Evolutionary conservation across 2,888 invertebrate genomes (phyloP).

Genomic region (Podotricha telesiphe): DNA sequence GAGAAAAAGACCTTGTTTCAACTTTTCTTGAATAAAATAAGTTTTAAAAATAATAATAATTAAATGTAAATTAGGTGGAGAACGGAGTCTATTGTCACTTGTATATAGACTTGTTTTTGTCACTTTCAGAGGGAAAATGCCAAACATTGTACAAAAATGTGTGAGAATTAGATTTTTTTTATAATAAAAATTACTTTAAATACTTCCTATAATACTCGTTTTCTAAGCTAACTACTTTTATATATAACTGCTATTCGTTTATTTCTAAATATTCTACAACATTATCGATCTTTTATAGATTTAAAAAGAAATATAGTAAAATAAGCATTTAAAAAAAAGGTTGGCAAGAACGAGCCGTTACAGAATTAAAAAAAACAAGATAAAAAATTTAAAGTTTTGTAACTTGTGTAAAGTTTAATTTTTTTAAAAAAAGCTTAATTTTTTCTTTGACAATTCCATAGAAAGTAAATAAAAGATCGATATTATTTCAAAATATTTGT

Average conservation of each 20-base stretch:
- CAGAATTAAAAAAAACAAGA: neutral
- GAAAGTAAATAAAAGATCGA: neutral
- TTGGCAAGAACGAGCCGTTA: constrained; percentile 10
- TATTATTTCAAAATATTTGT: constrained; percentile 16
- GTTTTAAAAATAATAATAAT: too few species aligned
- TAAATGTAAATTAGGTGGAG: too few species aligned
- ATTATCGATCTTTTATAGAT: neutral
- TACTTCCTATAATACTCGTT: constrained; percentile 16
- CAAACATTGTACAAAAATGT: too few species aligned
- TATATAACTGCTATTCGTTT: neutral
- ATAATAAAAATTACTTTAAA: too few species aligned
- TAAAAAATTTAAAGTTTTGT: neutral
- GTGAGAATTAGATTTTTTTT: too few species aligned
- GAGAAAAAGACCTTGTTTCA: too few species aligned
- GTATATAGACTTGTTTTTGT: too few species aligned
- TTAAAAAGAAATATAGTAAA: neutral
- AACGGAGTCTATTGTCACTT: too few species aligned
- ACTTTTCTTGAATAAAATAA: too few species aligned
- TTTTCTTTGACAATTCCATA: neutral
- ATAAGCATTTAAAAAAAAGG: neutral
- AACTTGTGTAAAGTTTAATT: too few species aligned
- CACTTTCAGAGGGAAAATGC: too few species aligned
- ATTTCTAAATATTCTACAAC: neutral
- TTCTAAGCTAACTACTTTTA: constrained; percentile 11
- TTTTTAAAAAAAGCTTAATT: too few species aligned